Base-by-base conservation (phyloP, 2,888 invertebrate genomes). In the Heteromurus nitidus region DNA sequence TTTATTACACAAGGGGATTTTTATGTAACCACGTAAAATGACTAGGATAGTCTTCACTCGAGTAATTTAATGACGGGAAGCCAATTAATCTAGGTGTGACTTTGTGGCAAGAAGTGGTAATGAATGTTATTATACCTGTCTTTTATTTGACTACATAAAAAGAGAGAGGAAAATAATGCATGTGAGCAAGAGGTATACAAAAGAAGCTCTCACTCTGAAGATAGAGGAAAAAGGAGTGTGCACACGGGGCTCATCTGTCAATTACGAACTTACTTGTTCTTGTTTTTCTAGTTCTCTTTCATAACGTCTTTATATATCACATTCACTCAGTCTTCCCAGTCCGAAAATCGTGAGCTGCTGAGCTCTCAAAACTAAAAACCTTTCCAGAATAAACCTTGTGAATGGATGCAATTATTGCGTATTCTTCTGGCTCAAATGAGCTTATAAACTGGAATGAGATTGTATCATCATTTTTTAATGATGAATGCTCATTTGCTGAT, bases 21-120 rank as follows among this genome's bases (percentile, higher is more conserved):
- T 50, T 50, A 13, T 9, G 36, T 36, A 18, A 20, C 58, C 58
- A 58, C 11, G 26, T 62, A 42, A 62, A 64, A 42, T 64, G 64
- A 64, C 64, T 64, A 22, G 16, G 16, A 3, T 62, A 31, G 36
- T 24, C 64, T 42, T 42, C 1, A 30, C 64, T 24, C 22, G 26
- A 50, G 74, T 68, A 76, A 68, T 60, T 69, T 76, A 76, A 76
- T 76, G 76, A 68, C 44, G 62, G 76, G 69, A 69, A 68, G 68
- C 76, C 68, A 76, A 76, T 76, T 76, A 76, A 76, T 76, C 30
- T 68, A 76, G 76, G 76, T 76, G 76, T 76, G 76, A 69, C 68
- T 76, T 47, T 13, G 69, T 76, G 69, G 69, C 31, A 60, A 69
- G 55, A 55, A 62, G 62, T 44, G 60, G 28, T 68, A 60, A 60